phyloP scores from a whole-genome alignment of 1,140 invertebrate genomes.

The Ridgeia piscesae region DNA sequence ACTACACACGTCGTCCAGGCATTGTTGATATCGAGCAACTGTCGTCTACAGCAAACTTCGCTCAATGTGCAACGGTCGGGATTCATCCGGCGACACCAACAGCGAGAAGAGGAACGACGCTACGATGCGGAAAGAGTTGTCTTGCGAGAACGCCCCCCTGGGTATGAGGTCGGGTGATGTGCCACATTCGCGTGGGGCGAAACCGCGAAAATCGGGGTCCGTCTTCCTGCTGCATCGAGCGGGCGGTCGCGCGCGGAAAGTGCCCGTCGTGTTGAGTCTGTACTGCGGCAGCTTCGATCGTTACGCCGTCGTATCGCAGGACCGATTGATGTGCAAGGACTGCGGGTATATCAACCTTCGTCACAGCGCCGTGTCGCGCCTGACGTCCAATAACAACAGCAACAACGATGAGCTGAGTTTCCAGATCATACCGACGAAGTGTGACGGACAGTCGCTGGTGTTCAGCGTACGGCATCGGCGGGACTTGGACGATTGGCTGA shows the following conservation, averaged over 20 bases:
- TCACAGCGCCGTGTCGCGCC: slow-evolving; percentile 5
- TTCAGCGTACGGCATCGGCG: background rate
- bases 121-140: background rate
- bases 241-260: background rate
- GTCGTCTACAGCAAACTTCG: background rate
- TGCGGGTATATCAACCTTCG: slow-evolving; percentile 19
- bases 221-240: background rate
- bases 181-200: background rate
- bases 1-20: background rate
- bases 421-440: slow-evolving; percentile 2
- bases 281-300: slow-evolving; percentile 8
- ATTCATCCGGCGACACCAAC: background rate
- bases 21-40: background rate
- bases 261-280: slow-evolving; percentile 12
- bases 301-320: slow-evolving; percentile 18
- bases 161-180: background rate
- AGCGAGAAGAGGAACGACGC: background rate
- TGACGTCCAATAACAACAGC: background rate
- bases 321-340: slow-evolving; percentile 8
- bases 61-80: background rate
- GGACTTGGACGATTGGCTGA: slow-evolving; percentile 10
- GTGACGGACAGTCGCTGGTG: background rate
- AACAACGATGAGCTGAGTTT: background rate
- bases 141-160: background rate
- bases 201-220: background rate